Base-by-base conservation (phyloP, 1,140 invertebrate genomes). In the Drosophila obscura region DNA sequence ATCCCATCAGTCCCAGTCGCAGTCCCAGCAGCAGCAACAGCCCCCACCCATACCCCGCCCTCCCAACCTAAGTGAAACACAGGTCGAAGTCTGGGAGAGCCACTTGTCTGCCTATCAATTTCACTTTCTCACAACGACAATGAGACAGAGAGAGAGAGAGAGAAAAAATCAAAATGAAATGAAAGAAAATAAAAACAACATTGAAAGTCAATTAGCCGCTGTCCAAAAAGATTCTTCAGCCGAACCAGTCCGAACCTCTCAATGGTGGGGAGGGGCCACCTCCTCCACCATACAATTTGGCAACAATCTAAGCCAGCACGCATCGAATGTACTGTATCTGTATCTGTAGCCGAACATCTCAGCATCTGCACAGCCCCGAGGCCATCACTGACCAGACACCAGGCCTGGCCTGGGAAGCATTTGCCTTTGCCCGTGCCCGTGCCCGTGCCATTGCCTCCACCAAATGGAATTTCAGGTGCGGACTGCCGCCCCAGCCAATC, bases 201-300 rank as follows among this genome's bases (percentile, higher is more conserved):
- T 82, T 87, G 83, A 87, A 87, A 87, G 82, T 87, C 82, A 87
- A 87, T 87, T 87, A 87, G 82, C 82, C 61, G 72, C 63, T 79
- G 75, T 62, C 71, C 63, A 49, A 72, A 80, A 78, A 78, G 75
- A 87, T 88, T 87, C 82, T 87, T 60, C 72, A 13, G 1, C 3
- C 64, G 44, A 68, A 69, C 51, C 51, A 68, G 66, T 69, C 63
- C 44, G 22, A 8, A 16, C 16, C 39, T 7, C 28, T 31, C 28
- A 31, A 31, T 31, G 31, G 31, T 24, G 22, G 2, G 22, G 22
- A 4, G 22, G 22, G 22, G 8, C 41, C 50, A 1, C 11, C 24
- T 15, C 35, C 46, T 35, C 56, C 59, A 22, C n/a, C 31, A 19
- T 1, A 35, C 46, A 28, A 56, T 69, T 57, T 52, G 64, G 65